Evolutionary conservation across 2,113 vertebrate genomes (phyloP), one percentile per base, ranked within the genome.

Genomic region (Steatornis caripensis): DNA sequence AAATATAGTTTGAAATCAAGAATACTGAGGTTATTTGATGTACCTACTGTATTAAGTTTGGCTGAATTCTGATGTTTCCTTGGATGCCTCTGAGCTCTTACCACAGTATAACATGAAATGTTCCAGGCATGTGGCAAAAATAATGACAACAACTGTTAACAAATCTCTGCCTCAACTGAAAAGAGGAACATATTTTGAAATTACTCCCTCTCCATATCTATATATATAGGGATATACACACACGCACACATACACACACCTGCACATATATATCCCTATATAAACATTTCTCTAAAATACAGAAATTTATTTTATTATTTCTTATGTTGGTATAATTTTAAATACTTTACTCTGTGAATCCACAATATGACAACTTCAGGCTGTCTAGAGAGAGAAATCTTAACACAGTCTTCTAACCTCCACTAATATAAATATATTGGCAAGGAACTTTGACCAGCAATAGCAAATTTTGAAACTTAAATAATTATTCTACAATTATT

Each of bases 361-460:
- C 71, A 96, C 78, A 82, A 83, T 72, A 93, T 69, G 62, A 93
- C 39, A 97, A 39, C 58, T 74, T 90, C 72, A 91, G 86, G 27
- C 21, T 93, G 39, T 87, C 53, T 37, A 78, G 82, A 91, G 45
- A 96, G 51, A 93, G 55, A 91, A 84, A 91, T 86, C 54, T 87
- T 94, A 93, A 96, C 61, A 95, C 70, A 92, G 54, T 86, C 58
- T 76, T 95, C 87, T 15, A 96, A 96, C 65, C 60, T 92, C 36
- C 68, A 88, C 43, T 94, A 90, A 90, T 71, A 97, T 92, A 97
- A 97, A 96, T 96, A 97, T 82, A 94, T 84, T 88, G 65, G 86
- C 65, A 97, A 94, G 55, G 54, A 97, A 95, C 82, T 97, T 95
- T 97, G 95, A 97, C 92, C 93, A 97, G 95, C 96, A 97, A 93